Percentiles rank a stretch among this genome's conserved stretches.
Conservation (phyloP, 2,113 vertebrate genomes). For the Zosterops japonicus region DNA sequence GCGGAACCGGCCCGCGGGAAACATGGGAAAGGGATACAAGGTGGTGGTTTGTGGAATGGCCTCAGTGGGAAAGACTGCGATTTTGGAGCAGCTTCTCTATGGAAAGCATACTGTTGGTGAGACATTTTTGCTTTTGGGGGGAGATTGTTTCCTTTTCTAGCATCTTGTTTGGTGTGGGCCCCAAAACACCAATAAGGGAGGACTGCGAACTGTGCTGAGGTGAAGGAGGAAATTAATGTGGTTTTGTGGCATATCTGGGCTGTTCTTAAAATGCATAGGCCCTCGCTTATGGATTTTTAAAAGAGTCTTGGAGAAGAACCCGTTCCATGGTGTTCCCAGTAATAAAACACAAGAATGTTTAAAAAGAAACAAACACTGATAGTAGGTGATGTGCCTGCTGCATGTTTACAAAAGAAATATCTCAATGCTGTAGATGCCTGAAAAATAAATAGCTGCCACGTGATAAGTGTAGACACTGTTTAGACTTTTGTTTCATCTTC, state of each 20-base stretch:
- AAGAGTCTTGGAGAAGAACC: background rate
- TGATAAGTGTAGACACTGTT: background rate
- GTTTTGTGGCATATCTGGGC: background rate
- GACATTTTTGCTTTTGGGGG: conserved; percentile 17
- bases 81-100: conserved; percentile 92
- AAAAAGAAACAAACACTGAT: background rate
- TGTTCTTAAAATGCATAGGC: background rate
- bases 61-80: conserved; percentile 91
- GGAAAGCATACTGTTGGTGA: conserved; percentile 86
- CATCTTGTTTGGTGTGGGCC: background rate
- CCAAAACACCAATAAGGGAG: background rate
- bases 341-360: background rate
- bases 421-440: background rate
- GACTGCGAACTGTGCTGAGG: background rate
- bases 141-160: background rate
- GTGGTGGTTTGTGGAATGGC: conserved; percentile 91
- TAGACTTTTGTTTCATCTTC: background rate
- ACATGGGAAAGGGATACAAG: conserved; percentile 94
- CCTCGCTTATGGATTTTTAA: background rate
- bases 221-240: background rate
- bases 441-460: background rate
- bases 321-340: background rate
- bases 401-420: background rate
- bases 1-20: background rate
- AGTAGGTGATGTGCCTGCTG: background rate